These are phyloP conservation scores for Belonocnema kinseyi DNA, from an alignment of 1,140 invertebrate genomes.

Conservation along the genomic window DNA sequence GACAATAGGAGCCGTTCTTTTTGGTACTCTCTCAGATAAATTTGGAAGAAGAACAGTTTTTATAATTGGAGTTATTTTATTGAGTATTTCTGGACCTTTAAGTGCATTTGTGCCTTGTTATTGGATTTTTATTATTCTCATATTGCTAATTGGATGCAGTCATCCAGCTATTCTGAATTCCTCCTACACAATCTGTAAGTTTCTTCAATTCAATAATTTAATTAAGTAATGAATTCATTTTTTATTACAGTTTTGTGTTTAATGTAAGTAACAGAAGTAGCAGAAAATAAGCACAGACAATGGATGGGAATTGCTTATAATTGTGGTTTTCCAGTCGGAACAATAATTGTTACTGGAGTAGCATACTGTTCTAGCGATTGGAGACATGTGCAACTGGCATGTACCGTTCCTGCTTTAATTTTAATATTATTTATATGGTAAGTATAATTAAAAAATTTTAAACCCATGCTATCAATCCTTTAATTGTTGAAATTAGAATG, in stretches of 20 bases:
- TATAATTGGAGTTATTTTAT: conserved; percentile 72
- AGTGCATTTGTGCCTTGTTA: conserved; percentile 76
- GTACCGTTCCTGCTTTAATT: conserved; percentile 76
- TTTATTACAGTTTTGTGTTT: too few species aligned
- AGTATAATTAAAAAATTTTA: not conserved
- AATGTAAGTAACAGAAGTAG: conserved; percentile 79
- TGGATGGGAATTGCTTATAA: conserved; percentile 79
- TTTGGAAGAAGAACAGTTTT: conserved; percentile 77
- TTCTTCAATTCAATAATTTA: not conserved
- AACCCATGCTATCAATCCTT: too few species aligned
- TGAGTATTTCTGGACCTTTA: conserved; percentile 73
- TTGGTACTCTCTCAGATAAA: conserved; percentile 76
- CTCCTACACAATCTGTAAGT: conserved; percentile 79
- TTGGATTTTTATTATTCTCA: conserved; percentile 74
- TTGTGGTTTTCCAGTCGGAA: conserved; percentile 77
- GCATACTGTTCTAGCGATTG: conserved; percentile 77
- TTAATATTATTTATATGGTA: conserved; percentile 76
- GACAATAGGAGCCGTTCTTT: conserved; percentile 58
- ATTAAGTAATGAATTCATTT: too few species aligned
- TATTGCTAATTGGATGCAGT: conserved; percentile 76
- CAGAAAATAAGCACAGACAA: conserved; percentile 78
- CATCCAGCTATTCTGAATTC: conserved; percentile 78
- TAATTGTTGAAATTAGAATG: too few species aligned
- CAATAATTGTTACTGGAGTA: conserved; percentile 74
- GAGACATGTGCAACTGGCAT: conserved; percentile 76